These are phyloP conservation scores for Eublepharis macularius DNA, from an alignment of 2,113 vertebrate species.

Conservation along the genomic window DNA sequence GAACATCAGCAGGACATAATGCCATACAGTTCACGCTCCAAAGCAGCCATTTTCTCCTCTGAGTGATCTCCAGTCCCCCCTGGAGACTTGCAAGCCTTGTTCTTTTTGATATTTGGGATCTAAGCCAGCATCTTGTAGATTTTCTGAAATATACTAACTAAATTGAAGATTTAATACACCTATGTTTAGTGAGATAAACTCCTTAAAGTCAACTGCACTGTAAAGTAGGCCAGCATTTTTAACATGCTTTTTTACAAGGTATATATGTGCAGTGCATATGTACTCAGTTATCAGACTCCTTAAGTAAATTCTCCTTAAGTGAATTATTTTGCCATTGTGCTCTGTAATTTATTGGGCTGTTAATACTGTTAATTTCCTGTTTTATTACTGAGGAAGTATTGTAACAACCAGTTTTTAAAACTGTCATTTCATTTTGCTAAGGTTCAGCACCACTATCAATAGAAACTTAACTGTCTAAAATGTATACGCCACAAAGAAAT, in stretches of 20 bases:
- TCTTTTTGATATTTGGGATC: neutral
- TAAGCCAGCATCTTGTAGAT: neutral
- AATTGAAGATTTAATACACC: neutral
- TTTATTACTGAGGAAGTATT: slow-evolving; percentile 6
- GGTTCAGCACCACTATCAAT: neutral
- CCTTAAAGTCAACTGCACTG: slow-evolving; percentile 13
- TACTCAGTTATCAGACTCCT: neutral
- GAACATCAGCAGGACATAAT: too few relatives aligned
- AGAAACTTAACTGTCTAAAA: neutral
- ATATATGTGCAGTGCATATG: neutral
- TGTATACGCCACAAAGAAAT: too few relatives aligned
- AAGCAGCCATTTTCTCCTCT: too few relatives aligned
- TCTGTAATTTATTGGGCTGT: neutral
- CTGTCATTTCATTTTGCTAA: neutral
- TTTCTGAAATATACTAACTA: neutral
- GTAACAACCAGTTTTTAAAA: slow-evolving; percentile 6
- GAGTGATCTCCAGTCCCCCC: too few relatives aligned
- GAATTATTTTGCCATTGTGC: neutral
- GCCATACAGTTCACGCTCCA: too few relatives aligned
- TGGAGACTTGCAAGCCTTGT: too few relatives aligned
- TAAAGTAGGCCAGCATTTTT: neutral
- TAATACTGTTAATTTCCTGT: slow-evolving; percentile 3
- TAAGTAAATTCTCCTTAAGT: neutral
- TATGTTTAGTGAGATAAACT: neutral
- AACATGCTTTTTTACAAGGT: neutral